These are phyloP conservation scores for Myocastor coypus DNA, from an alignment of 2,113 vertebrate genomes.

Conservation along the genomic window DNA sequence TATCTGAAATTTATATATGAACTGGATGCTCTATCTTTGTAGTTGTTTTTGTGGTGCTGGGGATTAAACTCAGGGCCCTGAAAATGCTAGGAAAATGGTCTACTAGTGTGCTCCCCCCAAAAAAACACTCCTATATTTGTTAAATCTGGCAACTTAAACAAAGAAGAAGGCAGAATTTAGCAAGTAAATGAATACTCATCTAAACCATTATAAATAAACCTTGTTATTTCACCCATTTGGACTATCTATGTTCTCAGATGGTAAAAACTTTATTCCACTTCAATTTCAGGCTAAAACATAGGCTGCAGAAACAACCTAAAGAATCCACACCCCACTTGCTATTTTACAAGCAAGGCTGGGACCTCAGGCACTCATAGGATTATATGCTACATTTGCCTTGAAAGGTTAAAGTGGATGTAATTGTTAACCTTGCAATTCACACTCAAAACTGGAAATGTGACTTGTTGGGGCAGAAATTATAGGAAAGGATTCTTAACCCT, in stretches of 20 bases:
- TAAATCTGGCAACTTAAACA: constrained; percentile 9
- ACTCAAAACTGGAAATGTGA: constrained; percentile 54
- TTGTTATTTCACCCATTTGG: neutral
- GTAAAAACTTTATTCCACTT: neutral
- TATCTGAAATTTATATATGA: constrained; percentile 53
- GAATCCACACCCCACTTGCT: constrained; percentile 2
- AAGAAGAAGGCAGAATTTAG: constrained; percentile 28
- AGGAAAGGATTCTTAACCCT: constrained; percentile 61
- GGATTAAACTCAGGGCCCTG: neutral
- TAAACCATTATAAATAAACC: neutral
- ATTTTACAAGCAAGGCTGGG: constrained; percentile 54
- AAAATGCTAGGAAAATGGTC: neutral
- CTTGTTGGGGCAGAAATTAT: constrained; percentile 35
- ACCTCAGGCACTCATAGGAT: neutral
- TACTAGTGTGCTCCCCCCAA: too few species aligned
- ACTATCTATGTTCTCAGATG: neutral
- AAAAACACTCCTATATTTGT: neutral
- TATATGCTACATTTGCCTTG: constrained; percentile 57
- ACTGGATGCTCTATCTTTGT: neutral
- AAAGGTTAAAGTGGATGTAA: constrained; percentile 62
- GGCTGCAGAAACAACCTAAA: constrained; percentile 17
- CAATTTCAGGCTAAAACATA: neutral
- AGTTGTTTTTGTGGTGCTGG: neutral
- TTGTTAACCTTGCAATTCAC: constrained; percentile 59
- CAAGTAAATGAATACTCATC: neutral